A percentile compares a stretch with the other conserved stretches of the same genome.
phyloP scores from a whole-genome alignment of 2,113 vertebrate genomes.

The Desmodus rotundus region DNA sequence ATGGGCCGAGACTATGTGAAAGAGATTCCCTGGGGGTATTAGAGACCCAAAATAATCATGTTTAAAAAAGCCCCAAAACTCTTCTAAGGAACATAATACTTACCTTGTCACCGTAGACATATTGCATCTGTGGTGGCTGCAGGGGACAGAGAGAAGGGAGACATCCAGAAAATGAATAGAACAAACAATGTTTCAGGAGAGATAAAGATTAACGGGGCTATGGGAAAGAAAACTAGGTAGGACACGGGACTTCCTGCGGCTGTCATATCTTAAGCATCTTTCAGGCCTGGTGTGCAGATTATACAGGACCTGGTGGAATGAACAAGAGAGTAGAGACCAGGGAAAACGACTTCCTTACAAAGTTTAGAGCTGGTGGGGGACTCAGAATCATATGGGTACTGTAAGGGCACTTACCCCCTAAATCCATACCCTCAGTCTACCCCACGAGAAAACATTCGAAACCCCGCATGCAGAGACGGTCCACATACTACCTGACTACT shows the following conservation, averaged over 20 bases:
- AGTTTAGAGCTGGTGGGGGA: neutral
- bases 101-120: neutral
- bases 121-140: neutral
- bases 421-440: neutral
- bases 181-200: neutral
- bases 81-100: neutral
- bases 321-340: neutral
- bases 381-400: neutral
- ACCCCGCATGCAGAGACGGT: neutral
- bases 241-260: neutral
- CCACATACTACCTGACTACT: neutral
- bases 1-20: neutral
- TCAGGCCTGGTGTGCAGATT: neutral
- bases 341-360: neutral
- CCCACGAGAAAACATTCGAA: neutral
- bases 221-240: neutral
- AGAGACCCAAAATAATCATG: slow-evolving; percentile 7
- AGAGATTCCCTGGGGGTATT: neutral
- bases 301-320: neutral
- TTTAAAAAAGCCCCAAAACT: neutral
- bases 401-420: neutral
- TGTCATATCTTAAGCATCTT: neutral
- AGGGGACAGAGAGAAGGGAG: neutral
- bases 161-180: neutral
- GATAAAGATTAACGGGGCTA: neutral